A percentile compares a stretch with the other conserved stretches of the same genome.
These are phyloP conservation scores for Tachysurus vachellii DNA, from an alignment of 2,113 vertebrate genomes.

Conservation along the genomic window DNA sequence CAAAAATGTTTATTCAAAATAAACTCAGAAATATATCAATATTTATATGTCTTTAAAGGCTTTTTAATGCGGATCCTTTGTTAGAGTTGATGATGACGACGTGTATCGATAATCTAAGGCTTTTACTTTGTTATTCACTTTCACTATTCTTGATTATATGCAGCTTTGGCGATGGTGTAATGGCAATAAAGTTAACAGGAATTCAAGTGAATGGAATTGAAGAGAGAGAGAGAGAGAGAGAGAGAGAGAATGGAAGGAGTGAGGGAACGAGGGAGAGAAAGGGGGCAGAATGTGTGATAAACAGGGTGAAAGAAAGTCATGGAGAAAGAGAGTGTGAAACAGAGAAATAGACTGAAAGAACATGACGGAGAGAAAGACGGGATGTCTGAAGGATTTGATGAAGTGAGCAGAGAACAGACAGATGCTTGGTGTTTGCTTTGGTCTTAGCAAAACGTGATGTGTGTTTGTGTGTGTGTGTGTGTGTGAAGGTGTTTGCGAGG, in stretches of 20 bases:
- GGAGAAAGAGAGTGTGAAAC: neutral
- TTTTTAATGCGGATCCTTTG: neutral
- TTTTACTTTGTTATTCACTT: neutral
- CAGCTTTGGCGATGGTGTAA: neutral
- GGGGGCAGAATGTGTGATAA: neutral
- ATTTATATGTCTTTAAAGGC: neutral
- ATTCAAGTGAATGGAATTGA: neutral
- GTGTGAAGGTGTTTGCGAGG: slow-evolving; percentile 10
- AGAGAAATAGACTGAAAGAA: neutral
- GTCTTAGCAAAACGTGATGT: slow-evolving; percentile 44
- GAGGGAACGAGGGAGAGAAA: no score
- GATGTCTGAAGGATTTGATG: neutral
- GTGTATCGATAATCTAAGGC: neutral
- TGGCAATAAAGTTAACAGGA: neutral
- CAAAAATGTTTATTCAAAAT: neutral
- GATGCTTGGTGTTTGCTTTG: slow-evolving; percentile 62
- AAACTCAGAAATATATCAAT: neutral
- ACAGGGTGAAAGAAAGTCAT: neutral
- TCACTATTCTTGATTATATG: neutral
- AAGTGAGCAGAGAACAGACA: slow-evolving; percentile 32
- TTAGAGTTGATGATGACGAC: neutral
- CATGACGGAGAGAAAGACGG: neutral
- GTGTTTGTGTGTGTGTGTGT: slow-evolving; percentile 6
- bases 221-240: neutral
- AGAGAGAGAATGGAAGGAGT: neutral